These are phyloP conservation scores for Leptocoma aspasia DNA, from an alignment of 2,113 vertebrate species.

Conservation along the genomic window DNA sequence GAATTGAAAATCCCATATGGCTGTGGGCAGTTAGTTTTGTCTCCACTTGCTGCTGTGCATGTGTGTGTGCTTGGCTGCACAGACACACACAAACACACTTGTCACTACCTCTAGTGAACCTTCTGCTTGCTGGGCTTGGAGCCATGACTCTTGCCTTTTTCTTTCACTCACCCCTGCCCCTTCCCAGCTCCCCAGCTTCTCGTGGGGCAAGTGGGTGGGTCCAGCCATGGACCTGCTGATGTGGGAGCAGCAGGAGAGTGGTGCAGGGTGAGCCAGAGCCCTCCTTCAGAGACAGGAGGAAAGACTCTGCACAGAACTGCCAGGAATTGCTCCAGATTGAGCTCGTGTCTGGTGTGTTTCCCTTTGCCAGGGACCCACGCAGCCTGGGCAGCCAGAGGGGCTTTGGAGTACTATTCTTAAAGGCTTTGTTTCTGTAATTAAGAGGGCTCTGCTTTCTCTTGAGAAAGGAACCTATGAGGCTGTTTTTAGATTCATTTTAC, in stretches of 20 bases:
- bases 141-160: not conserved
- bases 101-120: not conserved
- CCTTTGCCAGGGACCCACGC: not conserved
- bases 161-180: not conserved
- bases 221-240: not conserved
- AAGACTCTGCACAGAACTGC: not conserved
- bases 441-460: not conserved
- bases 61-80: not conserved
- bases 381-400: not conserved
- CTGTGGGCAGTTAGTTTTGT: not conserved
- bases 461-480: not conserved
- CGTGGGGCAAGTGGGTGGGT: rapidly evolving
- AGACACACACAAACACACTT: not conserved
- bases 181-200: not conserved
- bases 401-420: not conserved
- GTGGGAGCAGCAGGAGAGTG: not conserved
- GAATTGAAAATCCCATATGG: not conserved
- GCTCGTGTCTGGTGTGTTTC: not conserved
- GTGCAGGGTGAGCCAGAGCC: not conserved
- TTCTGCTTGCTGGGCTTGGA: not conserved
- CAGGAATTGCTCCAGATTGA: not conserved
- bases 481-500: not conserved
- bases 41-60: not conserved
- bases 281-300: not conserved
- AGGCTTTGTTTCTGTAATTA: not conserved